Evolutionary conservation across 2,113 vertebrate species (phyloP).

Genomic region (Rhadina sibilatrix): DNA sequence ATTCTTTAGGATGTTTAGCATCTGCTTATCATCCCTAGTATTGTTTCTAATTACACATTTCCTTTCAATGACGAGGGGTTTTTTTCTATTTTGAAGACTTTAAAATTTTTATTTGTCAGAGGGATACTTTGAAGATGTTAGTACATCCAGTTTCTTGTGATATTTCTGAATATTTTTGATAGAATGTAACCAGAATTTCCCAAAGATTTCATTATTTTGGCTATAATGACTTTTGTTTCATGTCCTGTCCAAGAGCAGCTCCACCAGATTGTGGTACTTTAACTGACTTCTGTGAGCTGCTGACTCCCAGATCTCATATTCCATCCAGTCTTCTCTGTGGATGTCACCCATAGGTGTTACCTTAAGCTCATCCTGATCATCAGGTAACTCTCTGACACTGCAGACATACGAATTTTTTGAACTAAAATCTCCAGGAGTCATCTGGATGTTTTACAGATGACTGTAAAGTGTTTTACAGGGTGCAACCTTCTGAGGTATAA

Average conservation of each 20-base stretch:
- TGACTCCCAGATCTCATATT: neutral
- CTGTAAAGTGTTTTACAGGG: neutral
- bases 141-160: neutral
- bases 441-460: neutral
- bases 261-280: neutral
- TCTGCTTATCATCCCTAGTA: neutral
- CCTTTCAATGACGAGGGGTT: accelerated
- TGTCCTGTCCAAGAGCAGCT: neutral
- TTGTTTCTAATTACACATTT: neutral
- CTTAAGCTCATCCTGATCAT: neutral
- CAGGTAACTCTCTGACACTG: neutral
- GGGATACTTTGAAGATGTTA: neutral
- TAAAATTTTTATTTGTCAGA: neutral
- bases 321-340: neutral
- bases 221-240: neutral
- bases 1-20: neutral
- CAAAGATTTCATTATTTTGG: neutral
- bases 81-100: neutral
- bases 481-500: neutral
- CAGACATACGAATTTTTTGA: neutral
- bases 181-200: neutral
- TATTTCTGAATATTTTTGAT: neutral
- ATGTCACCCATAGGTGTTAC: neutral
- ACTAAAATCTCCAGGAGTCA: neutral
- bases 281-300: neutral